These are phyloP conservation scores for Antechinus stuartii DNA, from an alignment of 2,113 vertebrate species.

Conservation along the genomic window DNA sequence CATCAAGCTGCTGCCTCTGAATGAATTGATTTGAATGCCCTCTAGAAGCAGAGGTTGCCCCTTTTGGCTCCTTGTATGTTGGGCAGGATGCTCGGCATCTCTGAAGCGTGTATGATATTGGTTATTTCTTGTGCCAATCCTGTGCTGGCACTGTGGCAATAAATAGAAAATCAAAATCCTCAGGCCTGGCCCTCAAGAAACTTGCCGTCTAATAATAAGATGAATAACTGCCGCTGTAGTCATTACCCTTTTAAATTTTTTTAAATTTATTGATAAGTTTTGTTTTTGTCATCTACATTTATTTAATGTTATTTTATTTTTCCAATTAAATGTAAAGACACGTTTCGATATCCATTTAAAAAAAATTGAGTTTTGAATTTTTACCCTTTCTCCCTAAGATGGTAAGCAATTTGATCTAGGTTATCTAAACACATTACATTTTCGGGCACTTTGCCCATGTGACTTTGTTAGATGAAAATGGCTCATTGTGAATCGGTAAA, in stretches of 20 bases:
- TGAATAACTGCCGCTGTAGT: not conserved
- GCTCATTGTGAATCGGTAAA: not conserved
- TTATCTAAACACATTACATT: not conserved
- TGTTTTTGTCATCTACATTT: not conserved
- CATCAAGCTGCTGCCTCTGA: not conserved
- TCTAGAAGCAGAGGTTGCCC: not conserved
- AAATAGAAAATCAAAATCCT: not conserved
- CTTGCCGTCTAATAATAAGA: not conserved
- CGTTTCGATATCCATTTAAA: not conserved
- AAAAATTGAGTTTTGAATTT: not conserved
- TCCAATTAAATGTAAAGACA: not conserved
- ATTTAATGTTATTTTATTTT: not conserved
- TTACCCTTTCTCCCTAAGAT: not conserved
- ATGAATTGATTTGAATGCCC: not conserved
- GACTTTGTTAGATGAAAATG: not conserved
- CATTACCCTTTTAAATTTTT: not conserved
- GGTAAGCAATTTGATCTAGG: not conserved
- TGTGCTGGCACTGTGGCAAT: accelerated
- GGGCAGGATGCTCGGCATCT: not conserved
- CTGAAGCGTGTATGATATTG: not conserved
- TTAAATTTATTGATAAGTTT: not conserved
- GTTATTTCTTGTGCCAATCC: not conserved
- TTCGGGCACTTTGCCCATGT: not conserved
- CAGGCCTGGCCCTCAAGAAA: not conserved
- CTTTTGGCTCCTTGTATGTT: not conserved